phyloP scores from a whole-genome alignment of 2,113 vertebrate species.

The Progne subis region DNA sequence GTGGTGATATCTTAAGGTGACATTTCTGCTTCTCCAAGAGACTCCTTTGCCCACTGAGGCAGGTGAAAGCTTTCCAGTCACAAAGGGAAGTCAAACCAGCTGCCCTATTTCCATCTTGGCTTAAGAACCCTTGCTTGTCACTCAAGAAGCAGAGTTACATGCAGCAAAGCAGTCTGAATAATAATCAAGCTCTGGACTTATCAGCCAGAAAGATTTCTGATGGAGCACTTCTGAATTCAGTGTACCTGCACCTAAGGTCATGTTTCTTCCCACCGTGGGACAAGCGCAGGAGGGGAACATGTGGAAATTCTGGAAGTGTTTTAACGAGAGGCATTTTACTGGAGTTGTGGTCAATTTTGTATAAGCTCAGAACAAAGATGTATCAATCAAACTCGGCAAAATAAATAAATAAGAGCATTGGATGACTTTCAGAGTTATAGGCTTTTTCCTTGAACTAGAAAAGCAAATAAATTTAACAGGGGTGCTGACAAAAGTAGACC shows the following conservation, averaged over 20 bases:
- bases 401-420: slow-evolving; percentile 53
- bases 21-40: slow-evolving; percentile 8
- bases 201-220: neutral
- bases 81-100: neutral
- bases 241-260: neutral
- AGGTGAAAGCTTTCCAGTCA: neutral
- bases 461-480: slow-evolving; percentile 69
- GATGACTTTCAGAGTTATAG: slow-evolving; percentile 48
- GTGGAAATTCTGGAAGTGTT: neutral
- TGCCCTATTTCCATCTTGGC: neutral
- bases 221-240: neutral
- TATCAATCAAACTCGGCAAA: slow-evolving; percentile 38
- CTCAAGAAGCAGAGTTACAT: neutral
- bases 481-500: slow-evolving; percentile 61
- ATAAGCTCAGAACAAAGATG: slow-evolving; percentile 6
- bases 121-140: neutral
- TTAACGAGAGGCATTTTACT: slow-evolving; percentile 29
- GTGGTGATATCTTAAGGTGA: neutral
- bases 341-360: slow-evolving; percentile 10
- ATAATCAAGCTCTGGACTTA: neutral
- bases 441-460: slow-evolving; percentile 62
- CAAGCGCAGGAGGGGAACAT: neutral
- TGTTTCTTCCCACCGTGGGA: neutral
- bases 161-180: neutral
- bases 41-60: neutral